These are phyloP conservation scores for Chironomus tepperi DNA, from an alignment of 1,140 invertebrate species.

Conservation along the genomic window DNA sequence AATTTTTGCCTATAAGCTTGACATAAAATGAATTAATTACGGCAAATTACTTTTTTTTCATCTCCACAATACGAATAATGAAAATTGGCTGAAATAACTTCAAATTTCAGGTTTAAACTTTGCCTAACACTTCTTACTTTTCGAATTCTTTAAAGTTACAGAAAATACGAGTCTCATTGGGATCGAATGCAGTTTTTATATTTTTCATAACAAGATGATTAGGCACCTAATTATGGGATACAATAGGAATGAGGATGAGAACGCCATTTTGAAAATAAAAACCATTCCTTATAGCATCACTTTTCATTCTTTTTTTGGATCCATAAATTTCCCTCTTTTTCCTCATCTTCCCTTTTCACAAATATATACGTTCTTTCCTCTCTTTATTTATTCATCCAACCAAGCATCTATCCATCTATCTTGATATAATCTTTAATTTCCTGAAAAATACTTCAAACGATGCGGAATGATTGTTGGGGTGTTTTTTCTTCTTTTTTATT, in stretches of 20 bases:
- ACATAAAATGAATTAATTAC: neutral
- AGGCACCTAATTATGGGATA: no score
- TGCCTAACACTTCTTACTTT: no score
- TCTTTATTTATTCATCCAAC: slow-evolving; percentile 5
- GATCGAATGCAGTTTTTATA: no score
- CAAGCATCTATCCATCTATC: slow-evolving; percentile 11
- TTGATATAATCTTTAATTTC: slow-evolving; percentile 22
- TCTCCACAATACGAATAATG: neutral
- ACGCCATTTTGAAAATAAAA: slow-evolving; percentile 6
- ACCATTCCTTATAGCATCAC: neutral
- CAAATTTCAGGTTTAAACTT: no score
- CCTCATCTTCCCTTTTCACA: neutral
- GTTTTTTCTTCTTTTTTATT: neutral
- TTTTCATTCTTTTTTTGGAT: neutral
- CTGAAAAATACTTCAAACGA: slow-evolving; percentile 17
- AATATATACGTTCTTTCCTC: neutral
- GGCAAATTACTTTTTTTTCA: neutral
- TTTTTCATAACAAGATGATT: no score
- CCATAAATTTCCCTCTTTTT: neutral
- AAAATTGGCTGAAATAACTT: no score
- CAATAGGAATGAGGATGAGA: neutral
- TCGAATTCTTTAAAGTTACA: no score
- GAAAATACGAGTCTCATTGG: no score
- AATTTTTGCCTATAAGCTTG: neutral
- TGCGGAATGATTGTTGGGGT: neutral